Evolutionary conservation across 1,140 invertebrate species (phyloP).

Genomic region (Bombus polaris): DNA sequence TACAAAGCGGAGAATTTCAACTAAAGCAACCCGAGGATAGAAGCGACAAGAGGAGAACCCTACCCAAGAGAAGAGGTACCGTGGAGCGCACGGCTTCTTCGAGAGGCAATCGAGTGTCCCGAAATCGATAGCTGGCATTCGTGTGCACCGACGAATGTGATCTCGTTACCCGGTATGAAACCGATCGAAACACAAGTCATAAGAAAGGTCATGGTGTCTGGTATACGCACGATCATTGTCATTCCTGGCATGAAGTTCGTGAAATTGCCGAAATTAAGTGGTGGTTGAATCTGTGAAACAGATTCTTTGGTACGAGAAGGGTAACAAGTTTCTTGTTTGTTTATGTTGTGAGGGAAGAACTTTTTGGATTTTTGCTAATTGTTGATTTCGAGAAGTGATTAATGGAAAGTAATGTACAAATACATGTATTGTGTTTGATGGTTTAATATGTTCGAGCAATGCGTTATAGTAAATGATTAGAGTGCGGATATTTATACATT

Average conservation of each 20-base stretch:
- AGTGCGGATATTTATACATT: no score
- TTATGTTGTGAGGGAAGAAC: no score
- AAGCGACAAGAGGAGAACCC: not conserved
- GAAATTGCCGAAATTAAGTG: not conserved
- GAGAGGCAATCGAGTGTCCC: slow-evolving; percentile 48
- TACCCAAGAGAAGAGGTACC: not conserved
- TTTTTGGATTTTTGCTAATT: no score
- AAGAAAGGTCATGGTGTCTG: slow-evolving; percentile 31
- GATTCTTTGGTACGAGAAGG: not conserved
- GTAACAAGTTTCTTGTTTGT: not conserved
- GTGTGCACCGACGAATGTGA: slow-evolving; percentile 28
- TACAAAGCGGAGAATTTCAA: slow-evolving; percentile 50
- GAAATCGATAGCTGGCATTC: slow-evolving; percentile 38
- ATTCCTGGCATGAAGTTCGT: no score
- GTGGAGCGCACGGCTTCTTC: slow-evolving; percentile 26
- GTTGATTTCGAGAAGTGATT: no score
- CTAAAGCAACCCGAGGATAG: not conserved
- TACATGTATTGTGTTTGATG: no score
- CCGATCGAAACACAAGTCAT: slow-evolving; percentile 1
- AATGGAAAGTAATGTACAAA: no score
- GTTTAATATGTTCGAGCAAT: no score
- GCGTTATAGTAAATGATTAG: no score
- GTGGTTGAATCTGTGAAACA: not conserved
- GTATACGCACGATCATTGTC: no score
- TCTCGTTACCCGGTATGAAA: slow-evolving; percentile 24